Base-by-base conservation (phyloP, 2,888 invertebrate species). In the Epiblema foenella region DNA sequence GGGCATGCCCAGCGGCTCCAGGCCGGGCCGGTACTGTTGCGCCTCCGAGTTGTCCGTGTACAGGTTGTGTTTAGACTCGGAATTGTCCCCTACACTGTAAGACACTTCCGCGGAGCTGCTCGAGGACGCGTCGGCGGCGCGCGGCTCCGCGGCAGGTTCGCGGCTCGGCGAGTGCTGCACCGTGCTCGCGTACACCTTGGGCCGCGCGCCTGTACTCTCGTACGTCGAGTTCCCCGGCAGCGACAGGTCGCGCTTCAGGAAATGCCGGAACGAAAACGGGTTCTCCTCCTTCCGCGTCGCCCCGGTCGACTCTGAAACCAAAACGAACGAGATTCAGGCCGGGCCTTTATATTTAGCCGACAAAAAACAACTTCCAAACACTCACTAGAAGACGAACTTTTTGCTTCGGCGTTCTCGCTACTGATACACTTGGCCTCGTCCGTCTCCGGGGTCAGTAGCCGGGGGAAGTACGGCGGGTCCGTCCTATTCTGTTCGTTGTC, bases 221-320 rank as follows among this genome's bases (percentile, higher is more conserved):
- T 95, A 95, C 75, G 94, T 95, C 37, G 93, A 93, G 74, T 93
- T 91, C 76, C 93, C 93, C 73, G 93, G 93, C 77, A 93, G 81
- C 75, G 93, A 94, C 57, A 93, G 83, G 79, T 96, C 96, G 78
- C 96, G 95, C 83, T 96, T 96, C 77, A 97, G 88, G 85, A 98
- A 98, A 85, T 97, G 97, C 84, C 97, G 96, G 81, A 98, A 97
- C 68, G 97, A 97, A 88, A 97, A 97, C 3, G 97, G 96, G 88
- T 96, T 96, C 77, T 96, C 96, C 82, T 96, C 96, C 77, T 94
- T 94, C 65, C 94, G 92, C 73, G 92, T 86, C 42, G 87, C 87
- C 24, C 94, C 93, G 72, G 90, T 86, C 68, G 89, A 89, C 83
- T 89, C 87, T 89, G 89, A 72, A 89, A 91, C 78, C 82, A 84